These are phyloP conservation scores for Archips crataeganus DNA, from an alignment of 2,888 invertebrate genomes.

Conservation along the genomic window DNA sequence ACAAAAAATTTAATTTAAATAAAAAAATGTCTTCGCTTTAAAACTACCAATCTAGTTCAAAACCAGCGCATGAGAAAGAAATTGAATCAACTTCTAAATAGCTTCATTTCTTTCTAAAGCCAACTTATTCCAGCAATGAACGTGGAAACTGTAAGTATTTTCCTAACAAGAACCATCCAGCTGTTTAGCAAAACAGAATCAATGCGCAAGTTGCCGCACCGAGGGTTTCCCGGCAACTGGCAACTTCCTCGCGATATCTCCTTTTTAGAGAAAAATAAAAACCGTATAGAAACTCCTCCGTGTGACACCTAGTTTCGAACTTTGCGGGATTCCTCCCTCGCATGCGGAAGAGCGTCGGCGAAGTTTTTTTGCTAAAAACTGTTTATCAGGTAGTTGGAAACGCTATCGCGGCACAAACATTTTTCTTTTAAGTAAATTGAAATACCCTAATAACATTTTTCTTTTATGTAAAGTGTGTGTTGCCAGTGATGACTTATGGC, in stretches of 20 bases:
- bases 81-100: constrained; percentile 26
- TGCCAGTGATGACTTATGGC: no score
- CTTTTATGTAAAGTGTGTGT: no score
- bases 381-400: constrained; percentile 13
- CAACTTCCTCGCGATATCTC: constrained; percentile 39
- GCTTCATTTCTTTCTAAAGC: constrained; percentile 30
- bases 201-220: constrained; percentile 14
- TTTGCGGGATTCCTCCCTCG: constrained; percentile 11
- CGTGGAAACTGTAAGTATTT: constrained; percentile 24
- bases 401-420: background rate
- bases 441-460: background rate
- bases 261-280: constrained; percentile 41
- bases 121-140: constrained; percentile 1
- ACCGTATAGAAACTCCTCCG: constrained; percentile 42
- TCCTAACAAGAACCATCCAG: constrained; percentile 13
- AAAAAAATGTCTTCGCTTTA: background rate
- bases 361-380: constrained; percentile 21
- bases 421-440: constrained; percentile 4
- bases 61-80: constrained; percentile 28
- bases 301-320: constrained; percentile 45
- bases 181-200: constrained; percentile 38
- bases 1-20: no score
- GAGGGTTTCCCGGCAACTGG: constrained; percentile 19
- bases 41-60: background rate
- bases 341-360: constrained; percentile 5